Conservation (phyloP, 2,113 vertebrate species). For the Psammodynastes pulverulentus region DNA sequence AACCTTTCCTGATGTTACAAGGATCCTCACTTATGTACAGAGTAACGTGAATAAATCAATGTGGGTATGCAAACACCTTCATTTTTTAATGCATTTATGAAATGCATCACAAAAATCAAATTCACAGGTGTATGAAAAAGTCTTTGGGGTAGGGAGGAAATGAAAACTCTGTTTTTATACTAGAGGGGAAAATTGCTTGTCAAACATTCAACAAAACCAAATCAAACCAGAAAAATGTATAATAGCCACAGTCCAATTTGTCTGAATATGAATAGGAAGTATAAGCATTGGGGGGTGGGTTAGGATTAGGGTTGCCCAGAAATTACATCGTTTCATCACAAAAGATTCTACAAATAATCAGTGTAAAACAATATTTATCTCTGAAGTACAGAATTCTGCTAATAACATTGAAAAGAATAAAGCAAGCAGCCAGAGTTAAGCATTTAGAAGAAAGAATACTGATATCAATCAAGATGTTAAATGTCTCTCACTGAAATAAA, state of each 20-base stretch:
- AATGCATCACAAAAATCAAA: constrained; percentile 66
- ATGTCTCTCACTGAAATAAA: background rate
- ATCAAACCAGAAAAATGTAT: constrained; percentile 1
- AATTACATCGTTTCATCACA: background rate
- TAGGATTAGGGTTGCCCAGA: too few relatives aligned
- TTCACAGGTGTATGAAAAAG: constrained; percentile 64
- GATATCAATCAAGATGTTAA: background rate
- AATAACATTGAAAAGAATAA: background rate
- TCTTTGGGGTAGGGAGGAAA: constrained; percentile 49
- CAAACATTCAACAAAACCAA: constrained; percentile 15
- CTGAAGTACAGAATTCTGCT: background rate
- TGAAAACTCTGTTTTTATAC: constrained; percentile 31
- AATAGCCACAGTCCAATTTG: background rate
- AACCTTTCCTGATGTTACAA: constrained; percentile 71
- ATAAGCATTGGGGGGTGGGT: background rate
- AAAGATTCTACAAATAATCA: background rate
- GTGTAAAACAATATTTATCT: background rate
- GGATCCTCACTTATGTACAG: constrained; percentile 75
- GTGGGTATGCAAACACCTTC: constrained; percentile 72
- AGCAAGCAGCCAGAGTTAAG: background rate
- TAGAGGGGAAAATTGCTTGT: constrained; percentile 13
- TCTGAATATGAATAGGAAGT: background rate
- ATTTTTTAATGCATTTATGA: constrained; percentile 73
- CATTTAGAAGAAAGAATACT: background rate
- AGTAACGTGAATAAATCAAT: constrained; percentile 87